phyloP scores from a whole-genome alignment of 2,888 invertebrate species.

The Ecliptopera silaceata region DNA sequence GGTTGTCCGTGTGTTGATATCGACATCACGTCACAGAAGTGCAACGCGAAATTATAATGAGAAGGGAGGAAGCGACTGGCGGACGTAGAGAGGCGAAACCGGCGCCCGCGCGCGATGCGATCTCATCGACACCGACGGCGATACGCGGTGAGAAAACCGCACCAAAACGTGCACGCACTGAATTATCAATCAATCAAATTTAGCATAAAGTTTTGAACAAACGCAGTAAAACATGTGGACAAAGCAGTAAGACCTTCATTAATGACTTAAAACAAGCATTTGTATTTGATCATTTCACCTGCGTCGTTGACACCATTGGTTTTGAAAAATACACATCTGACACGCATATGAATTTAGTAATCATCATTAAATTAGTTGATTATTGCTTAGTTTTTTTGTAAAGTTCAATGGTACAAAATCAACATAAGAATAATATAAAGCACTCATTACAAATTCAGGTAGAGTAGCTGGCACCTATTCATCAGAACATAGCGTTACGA shows the following conservation, averaged over 20 bases:
- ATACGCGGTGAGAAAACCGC: conserved; percentile 65
- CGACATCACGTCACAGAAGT: conserved; percentile 48
- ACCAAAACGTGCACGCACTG: conserved; percentile 59
- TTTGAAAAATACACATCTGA: background rate
- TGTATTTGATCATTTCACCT: conserved; percentile 17
- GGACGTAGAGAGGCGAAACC: conserved; percentile 66
- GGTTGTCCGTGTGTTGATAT: conserved; percentile 34
- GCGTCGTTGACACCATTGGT: conserved; percentile 18
- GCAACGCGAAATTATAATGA: conserved; percentile 72
- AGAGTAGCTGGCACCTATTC: conserved; percentile 24
- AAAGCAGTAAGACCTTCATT: conserved; percentile 23
- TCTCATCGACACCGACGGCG: conserved; percentile 53
- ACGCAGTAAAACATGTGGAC: conserved; percentile 21
- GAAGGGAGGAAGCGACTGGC: conserved; percentile 72
- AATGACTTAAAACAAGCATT: conserved; percentile 8
- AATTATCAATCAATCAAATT: conserved; percentile 64
- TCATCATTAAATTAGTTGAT: background rate
- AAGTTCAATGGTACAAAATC: background rate
- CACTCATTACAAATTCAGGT: conserved; percentile 31
- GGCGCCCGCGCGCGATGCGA: conserved; percentile 73
- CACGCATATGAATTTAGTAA: background rate
- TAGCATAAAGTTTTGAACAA: conserved; percentile 43
- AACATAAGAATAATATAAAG: conserved; percentile 19
- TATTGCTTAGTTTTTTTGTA: background rate
- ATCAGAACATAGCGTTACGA: conserved; percentile 21